Evolutionary conservation across 23 tunicate species (phyloP), one percentile per base, ranked within the genome.

Genomic region (Halocynthia aurantium): DNA sequence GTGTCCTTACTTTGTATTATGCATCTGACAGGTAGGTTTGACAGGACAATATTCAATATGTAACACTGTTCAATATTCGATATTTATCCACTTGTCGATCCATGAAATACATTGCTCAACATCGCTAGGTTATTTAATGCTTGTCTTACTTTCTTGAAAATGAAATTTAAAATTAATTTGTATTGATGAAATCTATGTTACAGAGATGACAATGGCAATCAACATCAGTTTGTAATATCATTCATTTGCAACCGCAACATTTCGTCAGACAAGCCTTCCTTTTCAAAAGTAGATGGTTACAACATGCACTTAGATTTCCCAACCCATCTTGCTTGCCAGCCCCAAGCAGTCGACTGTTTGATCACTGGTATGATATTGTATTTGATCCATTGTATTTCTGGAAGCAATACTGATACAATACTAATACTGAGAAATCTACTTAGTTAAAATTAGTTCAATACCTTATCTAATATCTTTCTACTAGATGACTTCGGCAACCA

Each of bases 271-370:
- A 55, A 80, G 21, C 90, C 90, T 9, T 60, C 54, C 7, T 66
- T 80, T 7, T 73, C 61, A 52, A 7, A 57, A 13, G 78, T 78
- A 6, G 88, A 70, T n/a, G 77, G 79, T 10, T 17, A 71, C 53
- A 12, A 20, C 62, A 71, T 77, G 51, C 52, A 76, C 17, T 85
- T 85, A 49, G 90, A 85, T 55, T 80, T 85, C 58, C 90, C 57
- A 66, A 85, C 90, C 21, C 80, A 84, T 6, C 74, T 80, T 21
- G 84, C 84, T 74, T 85, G 90, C 67, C 85, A 80, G 57, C 90
- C 90, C n/a, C 66, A 85, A 13, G 62, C 80, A 55, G 84, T 85
- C 22, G 81, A 80, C 67, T 85, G 90, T 67, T 53, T 85, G 6
- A 81, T 80, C 6, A 53, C 84, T 17, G 90, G 90, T 85, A 53